A percentile compares a stretch with the other conserved stretches of the same genome.
phyloP scores from a whole-genome alignment of 2,797 vertebrate species.

The Lacerta viridis region DNA sequence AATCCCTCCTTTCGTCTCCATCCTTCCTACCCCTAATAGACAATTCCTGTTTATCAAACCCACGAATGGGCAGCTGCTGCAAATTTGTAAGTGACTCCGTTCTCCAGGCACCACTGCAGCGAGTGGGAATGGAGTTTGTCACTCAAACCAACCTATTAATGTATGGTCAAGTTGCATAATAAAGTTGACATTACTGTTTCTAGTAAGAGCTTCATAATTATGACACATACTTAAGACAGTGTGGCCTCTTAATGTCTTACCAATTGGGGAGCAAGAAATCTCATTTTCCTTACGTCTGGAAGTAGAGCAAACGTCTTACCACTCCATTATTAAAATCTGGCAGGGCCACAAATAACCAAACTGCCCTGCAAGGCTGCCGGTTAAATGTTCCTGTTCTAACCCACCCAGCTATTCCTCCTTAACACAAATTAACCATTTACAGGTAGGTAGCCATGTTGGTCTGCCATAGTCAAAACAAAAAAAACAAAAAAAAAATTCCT shows the following conservation, averaged over 20 bases:
- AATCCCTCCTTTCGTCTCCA: neutral
- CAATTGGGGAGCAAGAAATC: neutral
- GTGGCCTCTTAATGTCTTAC: neutral
- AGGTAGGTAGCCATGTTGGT: too few relatives aligned
- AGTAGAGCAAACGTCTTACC: neutral
- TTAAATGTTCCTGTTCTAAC: neutral
- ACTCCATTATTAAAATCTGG: neutral
- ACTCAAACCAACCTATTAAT: neutral
- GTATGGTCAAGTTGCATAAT: neutral
- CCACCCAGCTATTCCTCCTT: neutral
- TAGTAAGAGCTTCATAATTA: neutral
- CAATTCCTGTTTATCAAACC: constrained; percentile 42
- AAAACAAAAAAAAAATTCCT: too few relatives aligned
- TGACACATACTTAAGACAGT: too few relatives aligned
- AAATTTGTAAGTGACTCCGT: neutral
- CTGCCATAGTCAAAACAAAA: too few relatives aligned
- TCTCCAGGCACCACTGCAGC: neutral
- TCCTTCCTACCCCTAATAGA: constrained; percentile 20
- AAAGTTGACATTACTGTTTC: neutral
- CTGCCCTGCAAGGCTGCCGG: neutral
- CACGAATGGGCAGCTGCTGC: neutral
- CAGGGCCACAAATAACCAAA: neutral
- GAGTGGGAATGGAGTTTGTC: neutral
- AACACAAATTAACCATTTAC: neutral
- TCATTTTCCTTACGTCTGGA: neutral